Percentiles rank a stretch among this genome's conserved stretches.
Conservation (phyloP, 1,140 invertebrate genomes). For the Dolichoris vasculosae region DNA sequence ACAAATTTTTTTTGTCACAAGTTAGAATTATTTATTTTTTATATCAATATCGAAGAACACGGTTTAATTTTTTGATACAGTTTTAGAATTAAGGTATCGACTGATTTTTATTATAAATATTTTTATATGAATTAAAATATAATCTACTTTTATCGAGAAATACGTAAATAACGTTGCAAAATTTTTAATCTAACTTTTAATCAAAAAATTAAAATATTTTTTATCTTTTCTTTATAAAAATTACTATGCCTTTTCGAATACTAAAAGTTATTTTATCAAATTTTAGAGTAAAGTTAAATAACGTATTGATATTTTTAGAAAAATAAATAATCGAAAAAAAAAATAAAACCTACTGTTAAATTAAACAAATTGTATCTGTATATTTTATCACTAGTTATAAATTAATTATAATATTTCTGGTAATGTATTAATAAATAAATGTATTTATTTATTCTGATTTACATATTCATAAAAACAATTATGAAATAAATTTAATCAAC, state of each 20-base stretch:
- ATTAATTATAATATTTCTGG: no score
- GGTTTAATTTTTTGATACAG: not conserved
- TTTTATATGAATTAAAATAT: constrained; percentile 8
- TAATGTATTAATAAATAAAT: no score
- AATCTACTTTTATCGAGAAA: constrained; percentile 7
- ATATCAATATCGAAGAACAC: not conserved
- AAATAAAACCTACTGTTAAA: no score
- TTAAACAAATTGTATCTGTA: no score
- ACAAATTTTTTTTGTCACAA: not conserved
- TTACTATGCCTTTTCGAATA: not conserved
- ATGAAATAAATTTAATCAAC: no score
- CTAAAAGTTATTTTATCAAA: no score
- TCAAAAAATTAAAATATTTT: constrained; percentile 3
- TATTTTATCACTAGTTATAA: no score
- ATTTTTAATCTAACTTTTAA: constrained; percentile 7
- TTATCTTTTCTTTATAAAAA: not conserved
- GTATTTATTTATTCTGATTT: no score
- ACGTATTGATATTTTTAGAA: no score
- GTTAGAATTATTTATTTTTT: not conserved
- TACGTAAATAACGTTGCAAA: not conserved
- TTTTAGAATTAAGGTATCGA: not conserved
- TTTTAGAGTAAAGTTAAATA: no score
- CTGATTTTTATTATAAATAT: not conserved
- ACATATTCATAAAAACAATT: no score
- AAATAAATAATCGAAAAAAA: no score